These are phyloP conservation scores for Lepeophtheirus salmonis DNA, from an alignment of 1,140 invertebrate genomes.

Conservation along the genomic window DNA sequence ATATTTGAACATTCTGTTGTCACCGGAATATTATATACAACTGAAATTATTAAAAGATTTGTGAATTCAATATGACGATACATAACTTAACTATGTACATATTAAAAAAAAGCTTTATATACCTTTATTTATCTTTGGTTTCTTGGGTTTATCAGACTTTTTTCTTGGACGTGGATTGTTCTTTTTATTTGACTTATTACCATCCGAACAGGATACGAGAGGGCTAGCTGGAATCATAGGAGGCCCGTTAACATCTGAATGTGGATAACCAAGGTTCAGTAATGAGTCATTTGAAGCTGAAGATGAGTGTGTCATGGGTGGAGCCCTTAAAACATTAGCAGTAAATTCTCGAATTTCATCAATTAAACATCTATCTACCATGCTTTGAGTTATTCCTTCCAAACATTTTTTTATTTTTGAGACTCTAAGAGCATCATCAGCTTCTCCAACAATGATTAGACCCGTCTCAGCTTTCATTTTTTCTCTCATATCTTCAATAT, in stretches of 20 bases:
- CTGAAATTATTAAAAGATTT: not conserved
- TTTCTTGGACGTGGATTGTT: not conserved
- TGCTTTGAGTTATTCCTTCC: constrained; percentile 55
- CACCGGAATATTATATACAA: not conserved
- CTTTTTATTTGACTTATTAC: not conserved
- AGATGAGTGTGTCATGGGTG: not conserved
- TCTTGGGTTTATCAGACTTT: not conserved
- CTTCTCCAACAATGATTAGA: constrained; percentile 57
- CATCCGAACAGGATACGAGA: not conserved
- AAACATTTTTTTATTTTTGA: constrained; percentile 44
- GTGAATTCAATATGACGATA: not conserved
- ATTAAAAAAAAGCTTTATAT: not conserved
- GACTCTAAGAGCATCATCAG: constrained; percentile 53
- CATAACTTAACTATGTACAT: not conserved
- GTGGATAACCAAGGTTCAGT: no score
- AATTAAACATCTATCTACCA: constrained; percentile 57
- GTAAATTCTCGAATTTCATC: constrained; percentile 21
- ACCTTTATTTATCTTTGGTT: not conserved
- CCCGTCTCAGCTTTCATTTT: constrained; percentile 52
- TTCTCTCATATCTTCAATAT: constrained; percentile 30
- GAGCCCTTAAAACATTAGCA: not conserved
- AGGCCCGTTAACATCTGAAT: not conserved
- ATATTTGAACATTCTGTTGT: not conserved
- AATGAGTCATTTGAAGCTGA: not conserved
- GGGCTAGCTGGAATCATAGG: not conserved